Evolutionary conservation across 2,888 invertebrate species (phyloP).

Genomic region (Pachliopta kotzebuea): DNA sequence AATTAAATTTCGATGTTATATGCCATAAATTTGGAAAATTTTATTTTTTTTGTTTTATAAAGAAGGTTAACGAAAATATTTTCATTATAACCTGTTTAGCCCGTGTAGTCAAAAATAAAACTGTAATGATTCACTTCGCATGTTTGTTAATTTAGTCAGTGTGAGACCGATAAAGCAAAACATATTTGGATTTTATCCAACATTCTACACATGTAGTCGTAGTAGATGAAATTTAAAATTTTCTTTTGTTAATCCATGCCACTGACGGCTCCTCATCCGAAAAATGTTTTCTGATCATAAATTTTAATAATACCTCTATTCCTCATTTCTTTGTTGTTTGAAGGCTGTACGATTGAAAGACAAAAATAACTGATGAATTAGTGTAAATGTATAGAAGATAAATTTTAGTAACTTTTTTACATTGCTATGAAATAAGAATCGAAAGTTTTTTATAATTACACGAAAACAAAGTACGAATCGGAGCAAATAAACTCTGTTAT

Average conservation of each 20-base stretch:
- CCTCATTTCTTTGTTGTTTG: not conserved
- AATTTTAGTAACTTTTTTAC: not conserved
- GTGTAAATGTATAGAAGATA: not conserved
- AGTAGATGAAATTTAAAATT: slow-evolving; percentile 4
- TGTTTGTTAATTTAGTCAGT: slow-evolving; percentile 23
- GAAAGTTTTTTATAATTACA: slow-evolving; percentile 11
- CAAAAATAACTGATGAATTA: not conserved
- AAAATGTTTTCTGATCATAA: slow-evolving; percentile 5
- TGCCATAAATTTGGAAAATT: not conserved
- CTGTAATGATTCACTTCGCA: slow-evolving; percentile 23
- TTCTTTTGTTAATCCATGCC: slow-evolving; percentile 17
- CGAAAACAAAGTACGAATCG: slow-evolving; percentile 11
- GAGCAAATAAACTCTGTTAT: slow-evolving; percentile 21
- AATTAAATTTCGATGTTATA: not conserved
- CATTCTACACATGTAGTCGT: slow-evolving; percentile 18
- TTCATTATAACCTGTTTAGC: slow-evolving; percentile 17
- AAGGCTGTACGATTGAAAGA: not conserved
- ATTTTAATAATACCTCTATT: slow-evolving; percentile 4
- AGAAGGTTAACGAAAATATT: not conserved
- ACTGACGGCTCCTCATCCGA: slow-evolving; percentile 8
- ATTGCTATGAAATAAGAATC: not conserved
- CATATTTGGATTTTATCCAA: slow-evolving; percentile 29
- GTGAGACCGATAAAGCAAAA: slow-evolving; percentile 19
- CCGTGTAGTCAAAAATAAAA: slow-evolving; percentile 22
- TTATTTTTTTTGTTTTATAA: not conserved